Evolutionary conservation across 2,113 vertebrate genomes (phyloP), one percentile per base, ranked within the genome.

Genomic region (Podocnemis expansa): DNA sequence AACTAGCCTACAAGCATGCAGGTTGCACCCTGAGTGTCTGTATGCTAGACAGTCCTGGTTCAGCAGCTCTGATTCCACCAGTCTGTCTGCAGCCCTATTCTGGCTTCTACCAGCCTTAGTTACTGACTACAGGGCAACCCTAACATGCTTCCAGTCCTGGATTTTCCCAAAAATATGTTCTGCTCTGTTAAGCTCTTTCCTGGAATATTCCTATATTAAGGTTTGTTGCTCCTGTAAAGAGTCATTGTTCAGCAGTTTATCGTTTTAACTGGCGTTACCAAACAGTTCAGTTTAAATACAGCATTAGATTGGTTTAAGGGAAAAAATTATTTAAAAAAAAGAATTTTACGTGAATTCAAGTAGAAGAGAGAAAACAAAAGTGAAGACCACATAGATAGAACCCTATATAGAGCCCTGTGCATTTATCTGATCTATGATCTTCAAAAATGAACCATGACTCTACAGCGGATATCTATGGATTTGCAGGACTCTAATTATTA

Each of bases 361-460:
- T 8, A 67, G 10, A 31, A 63, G 60, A 67, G 58, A 63, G 8
- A 34, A 16, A 34, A 63, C 14, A 16, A 63, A 17, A 31, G 13
- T 49, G 16, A 91, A 95, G 78, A 51, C 55, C 80, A 45, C 54
- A 84, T 94, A 95, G 63, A 45, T 51, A 91, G 85, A 93, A 88
- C 82, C 49, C 70, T 78, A 38, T 78, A 13, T 16, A 52, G 13
- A 52, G 51, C 51, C 51, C 51, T 52, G 51, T 14, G 14, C 51
- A 52, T 52, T 13, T 16, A 52, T 13, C 51, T 16, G 51, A 52
- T 52, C 51, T 52, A 5, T 17, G 14, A 52, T 52, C 14, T 52
- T 13, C 51, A 52, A 52, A 52, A 52, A 52, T 52, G 51, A 52
- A 16, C 51, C 51, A 16, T 14, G 51, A 16, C 12, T 52, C 14